These are phyloP conservation scores for Embidobia sp. DNA, from an alignment of 2,888 invertebrate species.

Conservation along the genomic window DNA sequence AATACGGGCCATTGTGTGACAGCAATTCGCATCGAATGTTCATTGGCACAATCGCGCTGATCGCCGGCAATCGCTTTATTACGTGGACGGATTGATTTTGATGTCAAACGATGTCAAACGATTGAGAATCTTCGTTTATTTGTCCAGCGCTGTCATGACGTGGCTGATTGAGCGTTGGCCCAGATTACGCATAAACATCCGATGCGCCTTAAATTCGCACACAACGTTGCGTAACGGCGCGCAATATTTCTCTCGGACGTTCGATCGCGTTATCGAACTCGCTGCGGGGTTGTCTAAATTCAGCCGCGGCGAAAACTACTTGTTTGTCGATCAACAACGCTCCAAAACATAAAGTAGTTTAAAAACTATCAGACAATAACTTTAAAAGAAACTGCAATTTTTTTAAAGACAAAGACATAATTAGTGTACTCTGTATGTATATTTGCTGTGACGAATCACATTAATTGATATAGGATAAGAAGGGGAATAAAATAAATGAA, in stretches of 20 bases:
- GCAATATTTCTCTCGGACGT: neutral
- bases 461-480: no score
- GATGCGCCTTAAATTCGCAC: slow-evolving; percentile 25
- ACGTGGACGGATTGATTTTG: slow-evolving; percentile 79
- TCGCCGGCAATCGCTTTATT: slow-evolving; percentile 79
- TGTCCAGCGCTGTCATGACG: slow-evolving; percentile 67
- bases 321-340: no score
- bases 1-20: slow-evolving; percentile 46
- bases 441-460: no score
- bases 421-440: no score
- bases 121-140: slow-evolving; percentile 78
- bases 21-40: slow-evolving; percentile 74
- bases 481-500: no score
- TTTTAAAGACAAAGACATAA: no score
- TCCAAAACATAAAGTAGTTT: no score
- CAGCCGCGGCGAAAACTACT: no score
- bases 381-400: no score
- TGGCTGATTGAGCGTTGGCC: slow-evolving; percentile 64
- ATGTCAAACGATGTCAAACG: slow-evolving; percentile 80
- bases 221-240: slow-evolving; percentile 30
- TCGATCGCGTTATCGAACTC: no score
- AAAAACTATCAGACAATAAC: no score
- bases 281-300: no score
- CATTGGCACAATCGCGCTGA: slow-evolving; percentile 78
- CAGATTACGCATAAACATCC: slow-evolving; percentile 58